Base-by-base conservation (phyloP, 2,797 vertebrate genomes). In the Sternotherus odoratus region DNA sequence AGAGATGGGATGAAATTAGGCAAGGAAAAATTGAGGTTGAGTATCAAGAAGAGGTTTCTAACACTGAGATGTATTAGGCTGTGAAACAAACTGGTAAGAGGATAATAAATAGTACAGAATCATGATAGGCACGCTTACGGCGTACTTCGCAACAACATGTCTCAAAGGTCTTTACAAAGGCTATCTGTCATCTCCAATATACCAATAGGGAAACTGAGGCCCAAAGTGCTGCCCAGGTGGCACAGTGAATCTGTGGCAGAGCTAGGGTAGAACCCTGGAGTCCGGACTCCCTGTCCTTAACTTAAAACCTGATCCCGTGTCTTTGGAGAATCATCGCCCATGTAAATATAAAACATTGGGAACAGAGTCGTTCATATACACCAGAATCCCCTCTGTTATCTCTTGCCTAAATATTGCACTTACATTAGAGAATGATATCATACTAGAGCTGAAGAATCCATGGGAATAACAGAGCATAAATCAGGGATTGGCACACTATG, bases 81-180 rank as follows among this genome's bases (percentile, higher is more conserved):
- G 81, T 91, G 83, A 85, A 94, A 60, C 89, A 91, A 51, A 51
- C 83, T 94, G 75, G 93, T 49, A 33, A 9, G 69, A 57, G 91
- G 43, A 28, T 86, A 85, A 95, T 94, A 91, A 96, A 95, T 89
- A 93, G 94, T 63, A 86, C 87, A 93, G 75, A 83, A 89, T 91
- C 90, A 81, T 72, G 5, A 0, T 88, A 85, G 95, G 91, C 92
- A 94, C 95, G 91, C 93, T 91, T 91, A 91, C 50, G 75, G 79
- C 8, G 15, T 46, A 24, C 57, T 92, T 72, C 60, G 28, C 49
- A 80, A 1, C 74, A 49, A 12, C 17, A 0, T 12, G 85, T 85
- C 81, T 90, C 83, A 8, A 46, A 10, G 81, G 60, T 77, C 60
- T 92, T 79, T 49, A 4, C 77, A 50, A 56, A 82, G 75, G 89